phyloP scores from a whole-genome alignment of 2,888 invertebrate species.

The Epinotia demarniana region DNA sequence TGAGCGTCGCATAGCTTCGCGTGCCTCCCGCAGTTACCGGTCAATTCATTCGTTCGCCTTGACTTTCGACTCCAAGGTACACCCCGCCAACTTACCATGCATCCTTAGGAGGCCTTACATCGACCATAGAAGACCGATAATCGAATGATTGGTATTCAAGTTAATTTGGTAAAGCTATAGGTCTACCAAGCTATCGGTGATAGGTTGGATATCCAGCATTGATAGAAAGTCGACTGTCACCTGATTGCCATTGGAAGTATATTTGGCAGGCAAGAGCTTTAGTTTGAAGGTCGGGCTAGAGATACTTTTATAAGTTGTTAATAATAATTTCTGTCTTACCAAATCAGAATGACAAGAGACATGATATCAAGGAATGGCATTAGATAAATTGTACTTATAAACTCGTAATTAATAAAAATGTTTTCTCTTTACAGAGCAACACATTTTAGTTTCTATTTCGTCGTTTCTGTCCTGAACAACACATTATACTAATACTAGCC shows the following conservation, averaged over 20 bases:
- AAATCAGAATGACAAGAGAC: no score
- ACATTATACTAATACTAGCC: not conserved
- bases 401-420: no score
- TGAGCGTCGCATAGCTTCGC: slow-evolving; percentile 51
- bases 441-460: no score
- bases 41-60: slow-evolving; percentile 60
- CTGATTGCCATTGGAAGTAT: not conserved
- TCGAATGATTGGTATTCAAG: not conserved
- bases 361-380: no score
- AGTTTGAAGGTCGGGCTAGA: slow-evolving; percentile 7
- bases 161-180: not conserved
- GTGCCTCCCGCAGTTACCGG: slow-evolving; percentile 58
- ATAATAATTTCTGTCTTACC: no score
- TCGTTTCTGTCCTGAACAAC: no score
- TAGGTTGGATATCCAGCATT: not conserved
- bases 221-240: slow-evolving; percentile 25
- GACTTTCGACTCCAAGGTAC: slow-evolving; percentile 53
- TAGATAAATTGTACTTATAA: no score
- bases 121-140: not conserved
- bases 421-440: no score
- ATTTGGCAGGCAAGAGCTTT: slow-evolving; percentile 2
- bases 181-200: slow-evolving; percentile 15
- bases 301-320: not conserved
- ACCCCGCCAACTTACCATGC: not conserved
- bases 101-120: not conserved